phyloP scores from a whole-genome alignment of 92 coral and sea anemone species.

The Palythoa grandiflora region DNA sequence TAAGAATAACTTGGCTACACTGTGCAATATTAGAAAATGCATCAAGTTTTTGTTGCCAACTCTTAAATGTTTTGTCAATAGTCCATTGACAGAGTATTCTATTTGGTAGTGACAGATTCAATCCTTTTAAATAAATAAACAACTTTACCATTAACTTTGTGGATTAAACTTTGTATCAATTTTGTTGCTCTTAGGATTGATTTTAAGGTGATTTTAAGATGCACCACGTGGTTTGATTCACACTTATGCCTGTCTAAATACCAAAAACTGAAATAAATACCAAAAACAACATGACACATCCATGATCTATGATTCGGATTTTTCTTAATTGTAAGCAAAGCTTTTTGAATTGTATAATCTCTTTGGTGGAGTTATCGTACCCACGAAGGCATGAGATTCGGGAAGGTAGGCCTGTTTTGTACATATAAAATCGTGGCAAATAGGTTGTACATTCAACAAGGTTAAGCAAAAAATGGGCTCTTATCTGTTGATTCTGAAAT shows the following conservation, averaged over 20 bases:
- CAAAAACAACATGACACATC: slow-evolving; percentile 55
- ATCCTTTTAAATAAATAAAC: slow-evolving; percentile 16
- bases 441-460: slow-evolving; percentile 52
- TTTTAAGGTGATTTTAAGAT: no score
- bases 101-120: slow-evolving; percentile 39
- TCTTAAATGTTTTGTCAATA: slow-evolving; percentile 34
- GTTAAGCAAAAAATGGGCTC: slow-evolving; percentile 60
- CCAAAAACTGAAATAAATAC: background rate
- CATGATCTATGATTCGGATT: slow-evolving; percentile 6
- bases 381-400: slow-evolving; percentile 51
- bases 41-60: slow-evolving; percentile 21
- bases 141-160: slow-evolving; percentile 22
- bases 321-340: background rate
- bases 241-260: slow-evolving; percentile 36
- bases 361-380: slow-evolving; percentile 5
- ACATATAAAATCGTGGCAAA: slow-evolving; percentile 43
- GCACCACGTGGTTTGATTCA: slow-evolving; percentile 21
- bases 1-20: background rate
- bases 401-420: slow-evolving; percentile 32
- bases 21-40: background rate
- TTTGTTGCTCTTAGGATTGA: background rate
- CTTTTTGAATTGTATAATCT: slow-evolving; percentile 32
- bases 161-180: background rate
- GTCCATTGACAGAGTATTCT: background rate
- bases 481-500: slow-evolving; percentile 60